Evolutionary conservation across 2,113 vertebrate genomes (phyloP).

Genomic region (Erythrocercus mccallii): DNA sequence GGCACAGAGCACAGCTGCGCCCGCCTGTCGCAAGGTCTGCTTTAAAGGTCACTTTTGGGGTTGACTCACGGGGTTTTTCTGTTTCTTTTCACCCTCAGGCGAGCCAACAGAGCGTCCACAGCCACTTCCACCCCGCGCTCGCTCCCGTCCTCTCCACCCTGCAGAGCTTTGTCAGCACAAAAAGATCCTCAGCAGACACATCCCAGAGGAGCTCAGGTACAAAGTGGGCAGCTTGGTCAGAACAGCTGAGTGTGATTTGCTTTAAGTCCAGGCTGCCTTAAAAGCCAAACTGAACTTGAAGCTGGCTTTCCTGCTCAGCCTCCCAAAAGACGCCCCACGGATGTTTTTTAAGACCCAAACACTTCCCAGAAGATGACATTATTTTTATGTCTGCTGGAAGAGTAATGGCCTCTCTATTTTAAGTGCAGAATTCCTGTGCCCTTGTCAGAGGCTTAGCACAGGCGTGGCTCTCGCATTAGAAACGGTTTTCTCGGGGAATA

Average conservation of each 20-base stretch:
- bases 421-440: background rate
- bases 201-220: conserved; percentile 73
- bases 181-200: conserved; percentile 63
- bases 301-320: background rate
- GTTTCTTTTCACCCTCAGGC: conserved; percentile 66
- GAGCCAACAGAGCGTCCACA: conserved; percentile 68
- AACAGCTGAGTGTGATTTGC: background rate
- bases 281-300: background rate
- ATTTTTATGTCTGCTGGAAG: background rate
- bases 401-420: background rate
- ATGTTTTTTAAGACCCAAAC: background rate
- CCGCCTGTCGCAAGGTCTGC: background rate
- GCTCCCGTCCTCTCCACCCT: conserved; percentile 65
- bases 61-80: background rate
- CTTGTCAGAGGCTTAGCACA: background rate
- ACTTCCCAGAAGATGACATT: conserved; percentile 22
- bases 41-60: background rate
- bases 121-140: conserved; percentile 67
- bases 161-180: conserved; percentile 72
- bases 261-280: background rate
- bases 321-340: background rate
- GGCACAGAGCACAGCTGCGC: background rate
- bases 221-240: background rate
- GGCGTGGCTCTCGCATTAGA: background rate
- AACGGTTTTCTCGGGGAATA: conserved; percentile 28